Evolutionary conservation across 2,797 vertebrate species (phyloP).

Genomic region (Alectoris magna): DNA sequence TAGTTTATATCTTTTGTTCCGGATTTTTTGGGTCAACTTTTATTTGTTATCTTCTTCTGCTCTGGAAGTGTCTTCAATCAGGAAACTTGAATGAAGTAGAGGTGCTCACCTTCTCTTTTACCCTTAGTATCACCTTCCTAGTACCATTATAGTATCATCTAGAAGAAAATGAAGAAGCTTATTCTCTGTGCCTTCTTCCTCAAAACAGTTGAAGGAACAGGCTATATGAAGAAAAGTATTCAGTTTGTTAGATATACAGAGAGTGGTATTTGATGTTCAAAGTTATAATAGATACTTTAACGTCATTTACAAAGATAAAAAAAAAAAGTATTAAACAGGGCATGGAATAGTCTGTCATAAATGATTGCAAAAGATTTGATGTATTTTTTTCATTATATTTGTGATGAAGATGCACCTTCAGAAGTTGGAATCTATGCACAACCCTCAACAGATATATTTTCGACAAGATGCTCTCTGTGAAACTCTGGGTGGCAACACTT

Average conservation of each 20-base stretch:
- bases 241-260: background rate
- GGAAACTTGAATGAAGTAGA: background rate
- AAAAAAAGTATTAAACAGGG: background rate
- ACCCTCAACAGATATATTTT: constrained; percentile 92
- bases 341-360: background rate
- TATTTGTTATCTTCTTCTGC: background rate
- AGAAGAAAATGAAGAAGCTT: background rate
- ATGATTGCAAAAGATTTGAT: constrained; percentile 8
- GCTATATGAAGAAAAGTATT: background rate
- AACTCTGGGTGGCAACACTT: constrained; percentile 92
- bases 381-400: constrained; percentile 54
- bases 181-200: background rate
- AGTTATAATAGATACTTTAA: background rate
- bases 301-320: background rate
- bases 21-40: background rate
- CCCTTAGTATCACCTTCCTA: no score
- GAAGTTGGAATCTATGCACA: constrained; percentile 90
- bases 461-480: constrained; percentile 92
- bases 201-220: background rate
- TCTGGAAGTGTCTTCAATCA: background rate
- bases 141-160: background rate
- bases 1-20: background rate
- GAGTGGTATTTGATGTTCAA: background rate
- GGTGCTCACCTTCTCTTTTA: background rate
- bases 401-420: constrained; percentile 93